These are phyloP conservation scores for Apogon talboti DNA, from an alignment of 2,797 vertebrate species.

Conservation along the genomic window DNA sequence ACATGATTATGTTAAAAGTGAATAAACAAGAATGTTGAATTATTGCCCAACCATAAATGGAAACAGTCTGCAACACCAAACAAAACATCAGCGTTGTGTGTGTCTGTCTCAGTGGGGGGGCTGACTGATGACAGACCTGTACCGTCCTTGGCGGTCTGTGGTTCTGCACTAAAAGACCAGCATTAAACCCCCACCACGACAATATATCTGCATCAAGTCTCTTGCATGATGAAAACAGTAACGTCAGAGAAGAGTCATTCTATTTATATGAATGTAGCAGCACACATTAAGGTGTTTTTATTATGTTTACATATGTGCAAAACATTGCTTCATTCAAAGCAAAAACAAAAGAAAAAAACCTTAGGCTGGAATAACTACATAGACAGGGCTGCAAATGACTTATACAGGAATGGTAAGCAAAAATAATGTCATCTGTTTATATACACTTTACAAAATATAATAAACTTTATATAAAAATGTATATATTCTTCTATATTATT, in stretches of 20 bases:
- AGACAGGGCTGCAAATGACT: conserved; percentile 75
- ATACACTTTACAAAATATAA: conserved; percentile 92
- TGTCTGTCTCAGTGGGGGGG: conserved; percentile 52
- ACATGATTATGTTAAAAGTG: background rate
- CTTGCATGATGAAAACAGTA: background rate
- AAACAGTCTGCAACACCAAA: conserved; percentile 31
- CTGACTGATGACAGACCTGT: conserved; percentile 49
- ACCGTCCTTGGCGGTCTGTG: conserved; percentile 70
- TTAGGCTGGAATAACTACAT: conserved; percentile 77
- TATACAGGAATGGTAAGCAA: conserved; percentile 86
- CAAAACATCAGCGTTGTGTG: conserved; percentile 23
- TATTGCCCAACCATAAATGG: background rate
- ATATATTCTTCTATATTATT: conserved; percentile 86
- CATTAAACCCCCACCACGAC: conserved; percentile 19
- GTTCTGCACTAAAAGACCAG: conserved; percentile 42
- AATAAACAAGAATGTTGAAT: conserved; percentile 7
- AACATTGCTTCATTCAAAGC: conserved; percentile 87
- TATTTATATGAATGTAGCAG: conserved; percentile 67
- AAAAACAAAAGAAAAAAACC: conserved; percentile 64
- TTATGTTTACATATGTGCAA: conserved; percentile 89
- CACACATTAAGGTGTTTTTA: conserved; percentile 85
- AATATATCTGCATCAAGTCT: conserved; percentile 14
- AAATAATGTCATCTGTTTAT: conserved; percentile 90
- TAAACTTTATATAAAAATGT: conserved; percentile 87
- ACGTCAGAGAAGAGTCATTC: conserved; percentile 12